Conservation (phyloP, 2,888 invertebrate species). For the Thumatha senex region DNA sequence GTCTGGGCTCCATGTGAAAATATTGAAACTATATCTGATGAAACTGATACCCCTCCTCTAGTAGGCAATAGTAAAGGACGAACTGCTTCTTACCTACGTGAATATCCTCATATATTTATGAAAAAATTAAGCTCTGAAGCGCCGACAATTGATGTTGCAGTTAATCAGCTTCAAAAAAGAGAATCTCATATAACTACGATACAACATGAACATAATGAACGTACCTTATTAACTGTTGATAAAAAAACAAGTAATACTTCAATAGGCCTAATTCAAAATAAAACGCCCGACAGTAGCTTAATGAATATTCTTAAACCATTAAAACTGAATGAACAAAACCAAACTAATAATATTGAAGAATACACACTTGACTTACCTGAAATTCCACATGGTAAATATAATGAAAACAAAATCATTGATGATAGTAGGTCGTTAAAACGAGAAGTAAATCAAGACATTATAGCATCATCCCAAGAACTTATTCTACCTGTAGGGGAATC, state of each 20-base stretch:
- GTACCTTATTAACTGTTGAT: background rate
- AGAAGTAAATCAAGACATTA: background rate
- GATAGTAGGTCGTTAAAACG: background rate
- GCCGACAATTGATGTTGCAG: conserved; percentile 24
- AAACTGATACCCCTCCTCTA: conserved; percentile 56
- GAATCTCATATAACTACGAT: background rate
- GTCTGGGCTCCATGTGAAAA: conserved; percentile 24
- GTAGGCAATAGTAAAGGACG: conserved; percentile 56
- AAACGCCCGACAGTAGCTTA: background rate
- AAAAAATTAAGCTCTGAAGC: conserved; percentile 51
- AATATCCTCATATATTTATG: conserved; percentile 74
- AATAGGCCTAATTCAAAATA: background rate
- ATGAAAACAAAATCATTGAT: background rate
- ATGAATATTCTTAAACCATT: background rate
- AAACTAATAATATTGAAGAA: background rate
- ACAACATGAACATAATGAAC: background rate
- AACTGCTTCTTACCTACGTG: conserved; percentile 63
- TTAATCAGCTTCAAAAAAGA: background rate
- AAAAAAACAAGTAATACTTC: background rate
- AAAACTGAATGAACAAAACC: background rate
- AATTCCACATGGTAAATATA: background rate
- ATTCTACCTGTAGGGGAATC: background rate
- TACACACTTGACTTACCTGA: background rate
- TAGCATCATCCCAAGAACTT: background rate
- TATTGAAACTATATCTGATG: conserved; percentile 44